phyloP scores from a whole-genome alignment of 2,113 vertebrate species.

The Chamaea fasciata region DNA sequence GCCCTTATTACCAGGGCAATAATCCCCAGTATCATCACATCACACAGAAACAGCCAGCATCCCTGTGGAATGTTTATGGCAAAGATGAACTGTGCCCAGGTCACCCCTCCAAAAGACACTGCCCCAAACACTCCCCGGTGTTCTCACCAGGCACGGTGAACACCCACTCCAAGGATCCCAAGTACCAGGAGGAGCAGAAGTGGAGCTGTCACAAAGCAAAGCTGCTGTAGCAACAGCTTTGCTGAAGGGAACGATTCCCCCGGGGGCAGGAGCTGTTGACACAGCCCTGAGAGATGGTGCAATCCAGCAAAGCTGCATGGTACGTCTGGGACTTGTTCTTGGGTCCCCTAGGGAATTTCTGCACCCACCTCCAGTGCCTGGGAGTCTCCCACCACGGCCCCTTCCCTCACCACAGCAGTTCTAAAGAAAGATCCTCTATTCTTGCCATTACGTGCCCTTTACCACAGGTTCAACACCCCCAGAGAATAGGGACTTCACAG shows the following conservation, averaged over 20 bases:
- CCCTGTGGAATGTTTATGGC: not conserved
- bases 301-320: not conserved
- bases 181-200: not conserved
- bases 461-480: not conserved
- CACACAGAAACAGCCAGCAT: not conserved
- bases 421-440: not conserved
- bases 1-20: too few relatives aligned
- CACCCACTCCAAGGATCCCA: not conserved
- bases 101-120: rapidly evolving
- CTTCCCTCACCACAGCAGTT: not conserved
- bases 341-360: not conserved
- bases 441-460: not conserved
- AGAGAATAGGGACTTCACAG: conserved; percentile 13
- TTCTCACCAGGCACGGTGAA: not conserved
- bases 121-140: rapidly evolving
- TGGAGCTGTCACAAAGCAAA: not conserved
- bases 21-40: not conserved
- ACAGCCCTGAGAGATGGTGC: not conserved
- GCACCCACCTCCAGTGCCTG: not conserved
- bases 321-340: not conserved
- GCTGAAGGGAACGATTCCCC: rapidly evolving
- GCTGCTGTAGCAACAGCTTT: not conserved
- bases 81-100: not conserved
- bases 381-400: rapidly evolving
- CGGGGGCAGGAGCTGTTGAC: rapidly evolving